phyloP scores from a whole-genome alignment of 2,797 vertebrate species.

The Siniperca undulata region DNA sequence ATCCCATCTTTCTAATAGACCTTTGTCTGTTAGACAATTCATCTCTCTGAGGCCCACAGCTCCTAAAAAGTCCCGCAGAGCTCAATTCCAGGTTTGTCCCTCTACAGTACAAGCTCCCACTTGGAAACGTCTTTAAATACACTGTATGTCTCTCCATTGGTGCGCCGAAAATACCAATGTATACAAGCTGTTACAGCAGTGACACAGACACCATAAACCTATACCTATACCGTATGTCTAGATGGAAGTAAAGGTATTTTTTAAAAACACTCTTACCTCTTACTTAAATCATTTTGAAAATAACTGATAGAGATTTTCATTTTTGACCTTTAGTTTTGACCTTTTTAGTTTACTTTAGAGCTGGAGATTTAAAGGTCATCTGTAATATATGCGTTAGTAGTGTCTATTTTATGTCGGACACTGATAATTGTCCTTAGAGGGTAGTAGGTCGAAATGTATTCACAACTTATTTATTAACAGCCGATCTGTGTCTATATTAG shows the following conservation, averaged over 20 bases:
- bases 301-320: background rate
- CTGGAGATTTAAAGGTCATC: slow-evolving; percentile 38
- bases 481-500: background rate
- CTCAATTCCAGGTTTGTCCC: slow-evolving; percentile 18
- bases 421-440: background rate
- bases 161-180: background rate
- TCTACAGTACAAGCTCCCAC: background rate
- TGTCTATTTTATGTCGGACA: background rate
- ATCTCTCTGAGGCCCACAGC: slow-evolving; percentile 3
- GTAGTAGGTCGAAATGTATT: background rate
- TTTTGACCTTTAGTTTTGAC: slow-evolving; percentile 40
- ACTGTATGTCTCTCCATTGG: background rate
- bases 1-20: slow-evolving; percentile 43
- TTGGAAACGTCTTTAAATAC: slow-evolving; percentile 14
- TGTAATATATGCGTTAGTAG: slow-evolving; percentile 16
- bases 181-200: background rate
- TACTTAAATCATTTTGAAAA: background rate
- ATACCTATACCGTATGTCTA: background rate
- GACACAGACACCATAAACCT: background rate
- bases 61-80: slow-evolving; percentile 42
- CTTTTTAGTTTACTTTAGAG: slow-evolving; percentile 25
- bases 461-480: background rate
- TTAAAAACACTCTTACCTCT: background rate
- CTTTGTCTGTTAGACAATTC: slow-evolving; percentile 44
- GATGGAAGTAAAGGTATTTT: background rate